Base-by-base conservation (phyloP, 2,888 invertebrate species). In the Horisme vitalbata region DNA sequence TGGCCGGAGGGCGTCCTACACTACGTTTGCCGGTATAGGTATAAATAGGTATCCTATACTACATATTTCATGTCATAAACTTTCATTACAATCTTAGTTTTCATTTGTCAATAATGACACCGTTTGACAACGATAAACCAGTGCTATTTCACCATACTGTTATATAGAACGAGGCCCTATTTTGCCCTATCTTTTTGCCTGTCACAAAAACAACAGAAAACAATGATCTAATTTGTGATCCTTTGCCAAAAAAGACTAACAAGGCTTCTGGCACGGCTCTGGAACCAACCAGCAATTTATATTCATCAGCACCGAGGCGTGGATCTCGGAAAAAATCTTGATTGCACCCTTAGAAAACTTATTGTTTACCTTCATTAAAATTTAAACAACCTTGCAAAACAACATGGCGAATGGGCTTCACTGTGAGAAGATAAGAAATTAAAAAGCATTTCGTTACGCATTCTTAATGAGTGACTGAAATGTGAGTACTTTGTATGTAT, bases 351-450 rank as follows among this genome's bases (percentile, higher is more conserved):
- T 15, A 41, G 39, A 15, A 39, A 45, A 43, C 49, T 48, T 50
- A 56, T 56, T 58, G 58, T 56, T 48, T 54, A 44, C 46, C 45
- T 56, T 51, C 52, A 52, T 59, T 56, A 54, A 54, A 36, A 54
- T 41, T 56, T 48, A 37, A 55, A 45, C 12, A 41, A 27, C 43
- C 46, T 44, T 41, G 21, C 20, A 41, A 43, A 45, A 50, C 47
- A 47, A 48, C 34, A 24, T 43, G 34, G 47, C 18, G 11, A 38
- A 51, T 46, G 21, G n/a, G 32, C 32, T 47, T 43, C 14, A 31
- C 21, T 35, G 21, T 32, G 8, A 13, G 26, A 41, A 39, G 33
- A 45, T 39, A 45, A 44, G 34, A 45, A 32, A 38, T 44, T 44
- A 23, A 41, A 36, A 34, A 44, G 33, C 24, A 34, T 39, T 34